A percentile compares a stretch with the other conserved stretches of the same genome.
These are phyloP conservation scores for Hymenopus coronatus DNA, from an alignment of 2,888 invertebrate species.

Conservation along the genomic window DNA sequence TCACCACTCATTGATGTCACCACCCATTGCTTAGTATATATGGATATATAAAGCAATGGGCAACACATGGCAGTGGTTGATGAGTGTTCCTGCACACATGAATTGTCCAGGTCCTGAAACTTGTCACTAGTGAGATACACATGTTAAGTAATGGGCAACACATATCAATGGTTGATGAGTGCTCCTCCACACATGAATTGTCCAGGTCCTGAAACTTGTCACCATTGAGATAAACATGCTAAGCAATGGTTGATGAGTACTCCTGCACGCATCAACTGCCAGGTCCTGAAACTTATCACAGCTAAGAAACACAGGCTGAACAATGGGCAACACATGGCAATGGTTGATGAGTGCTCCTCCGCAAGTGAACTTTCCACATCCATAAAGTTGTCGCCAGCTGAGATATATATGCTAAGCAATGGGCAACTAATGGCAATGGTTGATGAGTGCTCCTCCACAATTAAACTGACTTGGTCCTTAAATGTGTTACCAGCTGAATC, in stretches of 20 bases:
- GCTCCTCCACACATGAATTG: no score
- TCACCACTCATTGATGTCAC: no score
- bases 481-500: no score
- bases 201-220: not conserved
- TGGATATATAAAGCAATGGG: no score
- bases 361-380: conserved; percentile 20
- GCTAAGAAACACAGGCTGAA: not conserved
- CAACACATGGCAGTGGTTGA: conserved; percentile 24
- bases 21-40: no score
- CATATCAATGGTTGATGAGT: no score
- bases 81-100: conserved; percentile 29
- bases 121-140: no score
- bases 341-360: conserved; percentile 31
- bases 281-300: not conserved
- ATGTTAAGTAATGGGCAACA: no score
- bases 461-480: no score
- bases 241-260: conserved; percentile 27
- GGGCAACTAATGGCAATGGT: conserved; percentile 4
- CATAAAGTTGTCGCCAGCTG: not conserved
- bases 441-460: conserved; percentile 7
- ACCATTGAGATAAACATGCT: conserved; percentile 18
- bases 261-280: conserved; percentile 25
- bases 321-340: conserved; percentile 28
- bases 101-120: conserved; percentile 7
- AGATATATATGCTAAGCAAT: no score